Evolutionary conservation across 2,888 invertebrate species (phyloP).

Genomic region (Drosophila cognata): DNA sequence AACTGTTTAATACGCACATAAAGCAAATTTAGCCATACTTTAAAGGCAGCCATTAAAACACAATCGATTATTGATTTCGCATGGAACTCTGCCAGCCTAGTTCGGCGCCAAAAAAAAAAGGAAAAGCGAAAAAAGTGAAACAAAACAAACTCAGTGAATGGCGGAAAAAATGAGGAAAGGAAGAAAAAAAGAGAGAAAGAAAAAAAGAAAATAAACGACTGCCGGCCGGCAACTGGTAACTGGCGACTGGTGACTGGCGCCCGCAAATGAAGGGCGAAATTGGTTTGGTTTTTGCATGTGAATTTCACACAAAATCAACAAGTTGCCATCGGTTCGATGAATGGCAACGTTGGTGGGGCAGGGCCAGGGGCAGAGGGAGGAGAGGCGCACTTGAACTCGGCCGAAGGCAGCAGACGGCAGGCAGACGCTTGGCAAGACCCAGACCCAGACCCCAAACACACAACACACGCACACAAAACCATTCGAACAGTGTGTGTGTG

Average conservation of each 20-base stretch:
- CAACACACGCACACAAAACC: constrained; percentile 62
- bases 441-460: constrained; percentile 41
- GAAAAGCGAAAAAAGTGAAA: constrained; percentile 48
- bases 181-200: constrained; percentile 11
- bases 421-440: constrained; percentile 66
- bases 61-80: constrained; percentile 77
- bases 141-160: constrained; percentile 59
- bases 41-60: constrained; percentile 53
- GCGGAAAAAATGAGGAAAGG: constrained; percentile 16
- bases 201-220: constrained; percentile 18
- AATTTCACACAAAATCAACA: constrained; percentile 81
- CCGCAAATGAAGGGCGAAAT: constrained; percentile 79
- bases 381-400: constrained; percentile 70
- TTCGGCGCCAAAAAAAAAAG: constrained; percentile 42
- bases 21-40: constrained; percentile 39
- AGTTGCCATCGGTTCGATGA: constrained; percentile 81
- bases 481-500: constrained; percentile 16
- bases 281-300: constrained; percentile 80
- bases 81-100: constrained; percentile 64
- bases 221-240: constrained; percentile 46
- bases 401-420: constrained; percentile 68
- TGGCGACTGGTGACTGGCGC: constrained; percentile 50
- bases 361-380: constrained; percentile 7
- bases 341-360: constrained; percentile 43
- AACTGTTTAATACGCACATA: constrained; percentile 59